phyloP scores from a whole-genome alignment of 2,888 invertebrate species.

The Ormyrus thymus region DNA sequence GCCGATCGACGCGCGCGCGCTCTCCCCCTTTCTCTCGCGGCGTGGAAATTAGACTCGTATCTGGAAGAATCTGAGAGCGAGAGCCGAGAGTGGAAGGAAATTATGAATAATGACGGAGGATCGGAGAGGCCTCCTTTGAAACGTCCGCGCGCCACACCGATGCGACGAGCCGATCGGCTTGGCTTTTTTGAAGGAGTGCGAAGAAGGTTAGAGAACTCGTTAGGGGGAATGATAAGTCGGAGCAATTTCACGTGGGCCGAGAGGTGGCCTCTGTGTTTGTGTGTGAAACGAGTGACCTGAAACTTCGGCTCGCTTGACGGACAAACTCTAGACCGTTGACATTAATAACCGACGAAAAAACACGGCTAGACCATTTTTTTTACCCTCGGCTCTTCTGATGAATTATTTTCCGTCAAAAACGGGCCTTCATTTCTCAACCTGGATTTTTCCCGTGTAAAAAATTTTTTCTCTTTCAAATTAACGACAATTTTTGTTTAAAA shows the following conservation, averaged over 20 bases:
- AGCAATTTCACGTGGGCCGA: slow-evolving; percentile 67
- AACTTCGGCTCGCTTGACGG: slow-evolving; percentile 41
- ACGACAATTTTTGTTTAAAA: too few species aligned
- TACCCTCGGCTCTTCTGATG: too few species aligned
- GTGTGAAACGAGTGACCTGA: slow-evolving; percentile 29
- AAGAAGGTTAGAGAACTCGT: slow-evolving; percentile 71
- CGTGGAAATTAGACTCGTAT: slow-evolving; percentile 37
- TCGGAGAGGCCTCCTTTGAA: slow-evolving; percentile 47
- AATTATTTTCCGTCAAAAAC: too few species aligned
- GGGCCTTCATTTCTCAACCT: too few species aligned
- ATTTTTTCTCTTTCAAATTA: too few species aligned
- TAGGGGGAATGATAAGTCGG: slow-evolving; percentile 73
- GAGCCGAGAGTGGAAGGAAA: slow-evolving; percentile 28
- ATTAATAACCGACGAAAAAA: slow-evolving; percentile 47
- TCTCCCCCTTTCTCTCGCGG: too few species aligned
- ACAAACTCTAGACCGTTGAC: slow-evolving; percentile 48
- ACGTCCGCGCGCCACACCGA: slow-evolving; percentile 57
- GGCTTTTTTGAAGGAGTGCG: slow-evolving; percentile 59
- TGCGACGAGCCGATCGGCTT: slow-evolving; percentile 58
- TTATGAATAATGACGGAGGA: slow-evolving; percentile 55
- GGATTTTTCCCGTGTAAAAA: too few species aligned
- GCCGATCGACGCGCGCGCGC: background rate
- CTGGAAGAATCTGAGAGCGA: slow-evolving; percentile 4
- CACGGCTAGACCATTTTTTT: background rate
- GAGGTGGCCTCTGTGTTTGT: background rate